These are phyloP conservation scores for Drosophila fulvimacula DNA, from an alignment of 2,888 invertebrate genomes.

Conservation along the genomic window DNA sequence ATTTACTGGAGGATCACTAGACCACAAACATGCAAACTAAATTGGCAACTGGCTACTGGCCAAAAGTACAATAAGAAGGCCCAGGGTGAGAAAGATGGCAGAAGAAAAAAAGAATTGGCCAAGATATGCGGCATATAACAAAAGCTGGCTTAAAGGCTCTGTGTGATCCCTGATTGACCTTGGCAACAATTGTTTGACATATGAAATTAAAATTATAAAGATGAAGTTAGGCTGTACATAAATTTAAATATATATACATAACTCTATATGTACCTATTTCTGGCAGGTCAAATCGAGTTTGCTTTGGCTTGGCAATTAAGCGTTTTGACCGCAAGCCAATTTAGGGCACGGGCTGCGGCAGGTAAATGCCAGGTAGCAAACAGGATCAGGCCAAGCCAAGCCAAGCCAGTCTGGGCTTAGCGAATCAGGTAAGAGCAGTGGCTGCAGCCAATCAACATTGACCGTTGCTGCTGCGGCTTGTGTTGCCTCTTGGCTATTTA, in stretches of 20 bases:
- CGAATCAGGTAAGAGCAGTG: slow-evolving; percentile 71
- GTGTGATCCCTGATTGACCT: slow-evolving; percentile 67
- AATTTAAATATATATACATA: background rate
- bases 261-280: slow-evolving; percentile 19
- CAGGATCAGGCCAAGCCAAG: slow-evolving; percentile 32
- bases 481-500: slow-evolving; percentile 49
- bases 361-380: slow-evolving; percentile 33
- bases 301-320: slow-evolving; percentile 70
- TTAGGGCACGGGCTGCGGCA: slow-evolving; percentile 66
- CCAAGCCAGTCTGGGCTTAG: slow-evolving; percentile 5
- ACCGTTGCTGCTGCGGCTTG: background rate
- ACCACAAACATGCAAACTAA: slow-evolving; percentile 74
- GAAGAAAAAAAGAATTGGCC: background rate
- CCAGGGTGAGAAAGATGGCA: slow-evolving; percentile 4
- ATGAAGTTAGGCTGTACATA: background rate
- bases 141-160: slow-evolving; percentile 32
- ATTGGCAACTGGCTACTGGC: slow-evolving; percentile 29
- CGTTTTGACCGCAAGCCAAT: slow-evolving; percentile 83
- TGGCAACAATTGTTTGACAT: slow-evolving; percentile 73
- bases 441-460: slow-evolving; percentile 57
- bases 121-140: slow-evolving; percentile 29
- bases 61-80: slow-evolving; percentile 24
- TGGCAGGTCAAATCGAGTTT: slow-evolving; percentile 55
- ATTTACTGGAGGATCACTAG: slow-evolving; percentile 49
- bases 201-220: slow-evolving; percentile 24